A percentile compares a stretch with the other conserved stretches of the same genome.
These are phyloP conservation scores for Lamellibrachia satsuma DNA, from an alignment of 2,888 invertebrate genomes.

Conservation along the genomic window DNA sequence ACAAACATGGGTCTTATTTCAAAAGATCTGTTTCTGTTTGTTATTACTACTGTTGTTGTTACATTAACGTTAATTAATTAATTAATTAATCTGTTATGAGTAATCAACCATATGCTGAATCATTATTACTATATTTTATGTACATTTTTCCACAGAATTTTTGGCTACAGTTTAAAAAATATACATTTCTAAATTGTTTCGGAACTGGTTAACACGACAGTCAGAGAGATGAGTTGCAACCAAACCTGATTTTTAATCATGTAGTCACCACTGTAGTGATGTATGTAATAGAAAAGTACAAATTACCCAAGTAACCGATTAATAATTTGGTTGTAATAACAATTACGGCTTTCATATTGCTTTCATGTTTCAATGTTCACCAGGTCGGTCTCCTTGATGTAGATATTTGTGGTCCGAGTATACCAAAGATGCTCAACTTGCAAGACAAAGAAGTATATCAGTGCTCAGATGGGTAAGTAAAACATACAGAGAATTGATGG, in stretches of 20 bases:
- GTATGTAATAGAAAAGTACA: no score
- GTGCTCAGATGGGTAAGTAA: slow-evolving; percentile 79
- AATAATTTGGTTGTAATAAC: not conserved
- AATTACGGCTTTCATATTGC: not conserved
- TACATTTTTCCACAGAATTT: no score
- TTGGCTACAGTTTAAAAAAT: no score
- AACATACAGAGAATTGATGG: not conserved
- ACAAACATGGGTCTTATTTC: not conserved
- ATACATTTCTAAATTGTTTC: no score
- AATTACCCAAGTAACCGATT: no score
- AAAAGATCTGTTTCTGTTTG: not conserved
- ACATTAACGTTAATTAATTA: not conserved
- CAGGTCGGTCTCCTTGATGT: slow-evolving; percentile 93
- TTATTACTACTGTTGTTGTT: not conserved
- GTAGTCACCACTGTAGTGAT: no score
- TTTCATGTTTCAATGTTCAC: slow-evolving; percentile 41
- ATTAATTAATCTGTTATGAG: not conserved
- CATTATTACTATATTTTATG: no score
- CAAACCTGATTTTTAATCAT: no score
- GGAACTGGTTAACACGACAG: no score
- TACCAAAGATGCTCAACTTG: slow-evolving; percentile 84
- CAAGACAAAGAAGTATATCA: slow-evolving; percentile 87
- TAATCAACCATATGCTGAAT: not conserved
- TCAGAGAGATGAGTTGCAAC: no score
- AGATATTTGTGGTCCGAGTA: slow-evolving; percentile 94